A percentile compares a stretch with the other conserved stretches of the same genome.
These are phyloP conservation scores for Sminthurinus aureus DNA, from an alignment of 2,888 invertebrate genomes.

Conservation along the genomic window DNA sequence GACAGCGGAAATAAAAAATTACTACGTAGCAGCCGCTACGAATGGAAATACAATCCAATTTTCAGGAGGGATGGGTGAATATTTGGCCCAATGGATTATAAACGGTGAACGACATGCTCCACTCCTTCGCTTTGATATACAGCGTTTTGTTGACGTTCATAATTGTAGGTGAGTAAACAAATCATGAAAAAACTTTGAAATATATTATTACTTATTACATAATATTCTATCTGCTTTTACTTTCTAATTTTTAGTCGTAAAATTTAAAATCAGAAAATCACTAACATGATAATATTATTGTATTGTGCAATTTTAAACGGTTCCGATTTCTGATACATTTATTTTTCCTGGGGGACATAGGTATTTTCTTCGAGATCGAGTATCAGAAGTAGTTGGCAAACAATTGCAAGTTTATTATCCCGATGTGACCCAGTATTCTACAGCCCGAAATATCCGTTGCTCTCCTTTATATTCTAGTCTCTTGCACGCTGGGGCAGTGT, in stretches of 20 bases:
- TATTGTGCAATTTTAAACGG: no score
- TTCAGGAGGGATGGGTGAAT: slow-evolving; percentile 21
- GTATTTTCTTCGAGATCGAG: slow-evolving; percentile 14
- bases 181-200: background rate
- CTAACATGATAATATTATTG: no score
- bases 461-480: slow-evolving; percentile 17
- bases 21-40: slow-evolving; percentile 20
- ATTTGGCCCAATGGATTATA: slow-evolving; percentile 22
- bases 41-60: slow-evolving; percentile 25
- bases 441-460: slow-evolving; percentile 24
- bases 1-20: slow-evolving; percentile 26
- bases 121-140: slow-evolving; percentile 13
- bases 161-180: slow-evolving; percentile 17
- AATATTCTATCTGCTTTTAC: background rate
- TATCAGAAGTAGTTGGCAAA: slow-evolving; percentile 9
- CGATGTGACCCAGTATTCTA: background rate
- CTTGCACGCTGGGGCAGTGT: slow-evolving; percentile 7
- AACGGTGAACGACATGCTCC: slow-evolving; percentile 14
- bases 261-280: background rate
- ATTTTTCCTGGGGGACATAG: no score
- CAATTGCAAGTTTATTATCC: background rate
- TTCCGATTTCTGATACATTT: no score
- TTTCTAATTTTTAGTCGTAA: background rate
- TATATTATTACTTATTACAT: background rate
- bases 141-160: slow-evolving; percentile 11